Percentiles rank a stretch among this genome's conserved stretches.
phyloP scores from a whole-genome alignment of 2,113 vertebrate genomes.

The Aldabrachelys gigantea region DNA sequence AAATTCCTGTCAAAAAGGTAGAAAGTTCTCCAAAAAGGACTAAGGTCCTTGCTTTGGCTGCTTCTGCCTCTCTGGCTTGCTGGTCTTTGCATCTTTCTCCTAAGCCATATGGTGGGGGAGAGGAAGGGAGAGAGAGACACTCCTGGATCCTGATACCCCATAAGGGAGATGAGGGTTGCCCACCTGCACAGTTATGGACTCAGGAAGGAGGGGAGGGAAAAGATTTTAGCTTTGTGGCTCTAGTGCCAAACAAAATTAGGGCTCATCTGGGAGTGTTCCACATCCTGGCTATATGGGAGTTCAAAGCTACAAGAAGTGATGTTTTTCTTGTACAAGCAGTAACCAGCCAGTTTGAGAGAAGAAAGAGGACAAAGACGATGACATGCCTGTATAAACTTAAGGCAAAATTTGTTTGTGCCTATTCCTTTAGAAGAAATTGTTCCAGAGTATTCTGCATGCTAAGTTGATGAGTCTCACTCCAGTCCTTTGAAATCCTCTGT shows the following conservation, averaged over 20 bases:
- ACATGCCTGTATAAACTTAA: neutral
- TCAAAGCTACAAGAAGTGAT: neutral
- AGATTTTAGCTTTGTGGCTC: neutral
- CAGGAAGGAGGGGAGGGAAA: neutral
- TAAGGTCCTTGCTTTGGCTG: neutral
- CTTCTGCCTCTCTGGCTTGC: neutral
- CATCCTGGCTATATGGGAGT: neutral
- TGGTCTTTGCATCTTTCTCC: neutral
- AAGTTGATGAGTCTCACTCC: neutral
- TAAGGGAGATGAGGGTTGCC: neutral
- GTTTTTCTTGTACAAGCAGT: accelerated
- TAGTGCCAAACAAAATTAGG: neutral
- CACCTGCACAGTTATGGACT: neutral
- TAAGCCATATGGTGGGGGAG: neutral
- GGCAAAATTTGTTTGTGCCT: neutral
- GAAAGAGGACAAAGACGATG: neutral
- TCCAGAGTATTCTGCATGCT: neutral
- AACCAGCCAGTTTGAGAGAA: neutral
- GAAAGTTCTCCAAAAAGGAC: neutral
- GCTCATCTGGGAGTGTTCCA: accelerated
- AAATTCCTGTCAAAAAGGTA: neutral
- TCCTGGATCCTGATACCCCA: neutral
- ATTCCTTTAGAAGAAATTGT: neutral
- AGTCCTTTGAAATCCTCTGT: neutral
- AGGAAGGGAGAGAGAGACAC: neutral